Evolutionary conservation across 2,888 invertebrate species (phyloP), one percentile per base, ranked within the genome.

Genomic region (Parnassius smintheus): DNA sequence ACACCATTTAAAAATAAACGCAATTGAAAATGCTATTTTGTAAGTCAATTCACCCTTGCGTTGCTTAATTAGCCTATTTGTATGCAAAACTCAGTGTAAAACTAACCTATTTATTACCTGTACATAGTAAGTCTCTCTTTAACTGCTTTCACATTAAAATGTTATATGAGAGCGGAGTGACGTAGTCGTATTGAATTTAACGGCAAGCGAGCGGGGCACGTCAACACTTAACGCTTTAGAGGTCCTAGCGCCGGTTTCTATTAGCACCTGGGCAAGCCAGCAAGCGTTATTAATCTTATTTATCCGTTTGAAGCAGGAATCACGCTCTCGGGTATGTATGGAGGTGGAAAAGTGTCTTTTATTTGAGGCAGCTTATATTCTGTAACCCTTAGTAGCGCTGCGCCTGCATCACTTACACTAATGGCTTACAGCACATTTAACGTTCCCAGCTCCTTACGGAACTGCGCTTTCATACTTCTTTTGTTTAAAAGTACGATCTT

Each of bases 201-300:
- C 73, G 75, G 72, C 63, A 68, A 68, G 71, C 70, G 67, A 65
- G 70, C 70, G 66, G 68, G 68, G 72, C 74, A 72, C 71, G 77
- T 76, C 75, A 72, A 74, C 75, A 72, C 72, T 75, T 72, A 75
- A 75, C 73, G 68, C 75, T 80, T 80, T 76, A 81, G 74, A 80
- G 78, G 75, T 74, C 76, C 77, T 78, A 73, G 77, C 77, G 70
- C 74, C 76, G 75, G 73, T 81, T 85, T 83, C 82, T 81, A 84
- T 89, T 85, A 87, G 78, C 83, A 85, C 82, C 83, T 82, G 81
- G 78, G 80, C 81, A 78, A 80, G 77, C 82, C 79, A 81, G 80
- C 79, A 75, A 82, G 80, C 80, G 80, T 82, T 79, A 87, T 86
- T 85, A 87, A 87, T 89, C 80, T 82, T 84, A 88, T 88, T 85